Evolutionary conservation across 2,888 invertebrate genomes (phyloP), one percentile per base, ranked within the genome.

Genomic region (Pristionchus japonicus): DNA sequence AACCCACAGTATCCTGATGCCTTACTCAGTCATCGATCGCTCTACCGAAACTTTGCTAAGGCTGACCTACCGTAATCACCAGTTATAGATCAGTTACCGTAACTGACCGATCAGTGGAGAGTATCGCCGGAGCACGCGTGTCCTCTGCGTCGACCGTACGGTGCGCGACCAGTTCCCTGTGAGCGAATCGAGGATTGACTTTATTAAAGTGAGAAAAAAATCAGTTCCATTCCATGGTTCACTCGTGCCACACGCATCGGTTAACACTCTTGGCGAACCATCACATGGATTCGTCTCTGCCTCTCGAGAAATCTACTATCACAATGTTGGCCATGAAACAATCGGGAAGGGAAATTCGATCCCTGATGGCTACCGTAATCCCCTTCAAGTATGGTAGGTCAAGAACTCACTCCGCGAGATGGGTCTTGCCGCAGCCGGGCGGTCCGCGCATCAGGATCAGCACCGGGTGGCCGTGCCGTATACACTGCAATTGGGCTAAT

Each of bases 361-460:
- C n/a, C 17, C n/a, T n/a, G n/a, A 61, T n/a, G 6, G 61, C 17
- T 9, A 61, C 61, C 61, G 61, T 61, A 61, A 61, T 27, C 61
- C 17, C 11, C 15, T 7, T 1, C 31, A 27, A 67, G 3, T 34
- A 67, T 20, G 15, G 64, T n/a, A n/a, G 64, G 27, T 67, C 23
- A 40, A 40, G 17, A 37, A 80, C 87, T 77, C n/a, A 87, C 87
- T 80, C 49, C 11, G 87, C 77, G 23, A 87, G 57, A 27, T 37
- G 34, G 57, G 77, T 40, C 61, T 87, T 87, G 77, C 87, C 87
- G 40, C 77, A 80, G 37, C 87, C 87, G 31, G 87, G 87, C 3
- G 87, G 52, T n/a, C 87, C 87, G 0, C 87, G 34, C 87, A 87
- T 77, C 27, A 87, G 80, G 57, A 87, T 61, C 47, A 87, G 11